Conservation (phyloP, 2,797 vertebrate species). For the Girardinus metallicus region DNA sequence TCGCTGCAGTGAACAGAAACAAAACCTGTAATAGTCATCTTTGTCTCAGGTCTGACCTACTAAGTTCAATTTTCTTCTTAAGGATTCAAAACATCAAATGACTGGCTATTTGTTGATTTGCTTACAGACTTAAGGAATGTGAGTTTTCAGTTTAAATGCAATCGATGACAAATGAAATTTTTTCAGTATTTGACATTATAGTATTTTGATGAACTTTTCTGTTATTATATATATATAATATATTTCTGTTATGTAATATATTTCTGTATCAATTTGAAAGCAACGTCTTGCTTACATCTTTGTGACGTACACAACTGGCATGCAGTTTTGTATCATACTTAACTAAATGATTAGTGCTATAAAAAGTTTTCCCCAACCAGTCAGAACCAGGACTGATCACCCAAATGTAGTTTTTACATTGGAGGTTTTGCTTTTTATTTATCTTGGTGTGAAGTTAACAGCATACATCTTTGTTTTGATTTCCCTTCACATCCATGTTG, state of each 20-base stretch:
- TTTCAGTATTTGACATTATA: neutral
- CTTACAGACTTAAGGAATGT: neutral
- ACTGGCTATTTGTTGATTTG: neutral
- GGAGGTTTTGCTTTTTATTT: too few relatives aligned
- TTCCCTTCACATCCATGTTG: too few relatives aligned
- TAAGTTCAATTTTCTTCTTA: neutral
- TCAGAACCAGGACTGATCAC: too few relatives aligned
- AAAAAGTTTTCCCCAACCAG: too few relatives aligned
- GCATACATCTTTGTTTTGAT: too few relatives aligned
- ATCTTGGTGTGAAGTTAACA: too few relatives aligned
- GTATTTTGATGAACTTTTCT: neutral
- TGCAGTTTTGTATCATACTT: neutral
- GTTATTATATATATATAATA: neutral
- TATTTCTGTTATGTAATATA: neutral
- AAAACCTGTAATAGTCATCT: constrained; percentile 15
- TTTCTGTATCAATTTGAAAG: too few relatives aligned
- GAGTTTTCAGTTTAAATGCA: neutral
- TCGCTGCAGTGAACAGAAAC: constrained; percentile 13
- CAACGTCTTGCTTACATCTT: neutral
- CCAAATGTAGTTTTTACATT: too few relatives aligned
- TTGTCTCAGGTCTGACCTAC: neutral
- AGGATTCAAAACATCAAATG: neutral
- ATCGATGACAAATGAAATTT: neutral
- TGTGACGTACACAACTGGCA: neutral
- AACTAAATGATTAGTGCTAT: too few relatives aligned